Percentiles rank a stretch among this genome's conserved stretches.
These are phyloP conservation scores for Rhombomys opimus DNA, from an alignment of 2,113 vertebrate genomes.

Conservation along the genomic window DNA sequence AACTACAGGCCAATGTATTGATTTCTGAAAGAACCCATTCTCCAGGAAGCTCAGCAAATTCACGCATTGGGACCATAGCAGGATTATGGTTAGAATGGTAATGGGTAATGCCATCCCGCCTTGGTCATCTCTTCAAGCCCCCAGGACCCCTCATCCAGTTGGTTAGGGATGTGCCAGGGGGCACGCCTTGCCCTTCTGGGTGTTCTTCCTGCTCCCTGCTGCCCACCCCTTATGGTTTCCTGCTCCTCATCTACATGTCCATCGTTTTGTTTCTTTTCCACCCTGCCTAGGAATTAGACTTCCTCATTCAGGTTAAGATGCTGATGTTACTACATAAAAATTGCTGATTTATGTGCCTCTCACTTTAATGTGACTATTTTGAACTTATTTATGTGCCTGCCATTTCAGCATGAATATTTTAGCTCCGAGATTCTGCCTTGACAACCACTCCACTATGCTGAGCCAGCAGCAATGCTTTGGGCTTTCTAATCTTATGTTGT, in stretches of 20 bases:
- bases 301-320: background rate
- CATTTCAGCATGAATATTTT: slow-evolving; percentile 57
- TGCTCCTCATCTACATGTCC: background rate
- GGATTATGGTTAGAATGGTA: background rate
- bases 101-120: background rate
- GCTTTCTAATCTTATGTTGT: background rate
- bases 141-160: background rate
- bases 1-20: background rate
- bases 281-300: background rate
- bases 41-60: background rate
- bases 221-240: background rate
- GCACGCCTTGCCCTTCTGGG: background rate
- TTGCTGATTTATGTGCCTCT: slow-evolving; percentile 12
- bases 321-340: background rate
- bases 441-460: slow-evolving; percentile 14
- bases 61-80: background rate
- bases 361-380: slow-evolving; percentile 33
- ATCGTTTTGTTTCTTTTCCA: background rate
- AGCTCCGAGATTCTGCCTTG: slow-evolving; percentile 30
- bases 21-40: background rate
- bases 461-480: background rate
- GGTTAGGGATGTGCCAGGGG: background rate
- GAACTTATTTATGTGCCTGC: slow-evolving; percentile 9
- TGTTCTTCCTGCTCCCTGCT: background rate
- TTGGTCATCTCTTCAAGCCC: background rate